Evolutionary conservation across 2,113 vertebrate species (phyloP).

Genomic region (Daubentonia madagascariensis): DNA sequence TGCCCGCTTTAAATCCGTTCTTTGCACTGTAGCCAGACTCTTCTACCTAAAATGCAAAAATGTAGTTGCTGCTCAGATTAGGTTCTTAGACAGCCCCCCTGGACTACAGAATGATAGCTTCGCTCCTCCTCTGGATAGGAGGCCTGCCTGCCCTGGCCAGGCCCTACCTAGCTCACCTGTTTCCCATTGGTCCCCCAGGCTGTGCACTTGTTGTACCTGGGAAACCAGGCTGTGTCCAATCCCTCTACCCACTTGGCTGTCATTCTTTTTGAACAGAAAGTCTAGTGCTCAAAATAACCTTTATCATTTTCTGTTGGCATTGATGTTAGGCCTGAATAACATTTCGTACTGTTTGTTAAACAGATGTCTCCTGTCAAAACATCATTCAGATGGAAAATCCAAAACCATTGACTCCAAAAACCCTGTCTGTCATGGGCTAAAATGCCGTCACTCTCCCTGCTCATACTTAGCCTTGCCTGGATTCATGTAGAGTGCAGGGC

Average conservation of each 20-base stretch:
- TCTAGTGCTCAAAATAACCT: neutral
- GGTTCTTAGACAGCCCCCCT: neutral
- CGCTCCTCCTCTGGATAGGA: neutral
- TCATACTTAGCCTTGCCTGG: neutral
- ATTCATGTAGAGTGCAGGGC: accelerated
- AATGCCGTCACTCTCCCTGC: accelerated
- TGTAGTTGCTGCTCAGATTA: neutral
- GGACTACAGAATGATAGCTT: neutral
- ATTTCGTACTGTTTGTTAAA: neutral
- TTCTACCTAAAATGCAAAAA: neutral
- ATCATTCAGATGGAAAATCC: neutral
- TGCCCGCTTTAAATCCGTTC: neutral
- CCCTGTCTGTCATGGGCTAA: neutral
- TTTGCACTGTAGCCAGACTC: neutral
- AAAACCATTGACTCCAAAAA: neutral
- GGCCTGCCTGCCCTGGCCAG: neutral
- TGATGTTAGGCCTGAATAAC: neutral
- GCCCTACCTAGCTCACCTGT: neutral
- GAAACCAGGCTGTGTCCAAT: accelerated
- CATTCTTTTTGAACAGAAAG: neutral
- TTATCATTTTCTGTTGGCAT: neutral
- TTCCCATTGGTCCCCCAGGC: accelerated
- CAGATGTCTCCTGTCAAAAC: neutral
- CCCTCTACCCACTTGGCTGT: accelerated
- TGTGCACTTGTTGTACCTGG: accelerated